Conservation (phyloP, 2,113 vertebrate genomes). For the Phaetusa simplex region DNA sequence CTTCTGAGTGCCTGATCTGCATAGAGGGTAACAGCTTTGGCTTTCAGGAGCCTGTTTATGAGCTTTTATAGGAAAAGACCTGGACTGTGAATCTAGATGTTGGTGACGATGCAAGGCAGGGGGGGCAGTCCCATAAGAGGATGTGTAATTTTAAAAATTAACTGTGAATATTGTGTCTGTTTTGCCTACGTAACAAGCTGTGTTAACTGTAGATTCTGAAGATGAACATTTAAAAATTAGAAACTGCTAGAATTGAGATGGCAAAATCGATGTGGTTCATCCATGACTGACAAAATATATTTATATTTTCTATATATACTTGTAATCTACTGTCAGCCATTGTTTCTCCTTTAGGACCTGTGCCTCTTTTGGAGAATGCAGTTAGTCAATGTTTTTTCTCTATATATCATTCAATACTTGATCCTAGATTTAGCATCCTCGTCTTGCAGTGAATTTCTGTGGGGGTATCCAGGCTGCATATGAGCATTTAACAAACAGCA, state of each 20-base stretch:
- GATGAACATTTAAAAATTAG: background rate
- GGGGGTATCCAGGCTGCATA: background rate
- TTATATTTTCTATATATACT: background rate
- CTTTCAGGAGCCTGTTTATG: background rate
- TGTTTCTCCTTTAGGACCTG: background rate
- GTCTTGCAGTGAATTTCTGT: background rate
- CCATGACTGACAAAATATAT: background rate
- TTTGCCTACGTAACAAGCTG: background rate
- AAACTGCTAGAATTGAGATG: background rate
- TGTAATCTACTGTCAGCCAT: background rate
- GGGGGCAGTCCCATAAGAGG: background rate
- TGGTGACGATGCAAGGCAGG: background rate
- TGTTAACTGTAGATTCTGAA: background rate
- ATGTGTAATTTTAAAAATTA: background rate
- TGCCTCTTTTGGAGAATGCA: background rate
- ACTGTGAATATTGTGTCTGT: background rate
- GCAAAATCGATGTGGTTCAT: background rate
- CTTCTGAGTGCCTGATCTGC: background rate
- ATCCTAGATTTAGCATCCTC: background rate
- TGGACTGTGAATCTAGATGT: background rate
- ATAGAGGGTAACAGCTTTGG: background rate
- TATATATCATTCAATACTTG: background rate
- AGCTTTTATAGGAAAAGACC: background rate
- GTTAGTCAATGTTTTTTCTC: background rate
- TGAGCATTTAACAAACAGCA: background rate